Evolutionary conservation across 2,797 vertebrate genomes (phyloP).

Genomic region (Hyperoplus immaculatus): DNA sequence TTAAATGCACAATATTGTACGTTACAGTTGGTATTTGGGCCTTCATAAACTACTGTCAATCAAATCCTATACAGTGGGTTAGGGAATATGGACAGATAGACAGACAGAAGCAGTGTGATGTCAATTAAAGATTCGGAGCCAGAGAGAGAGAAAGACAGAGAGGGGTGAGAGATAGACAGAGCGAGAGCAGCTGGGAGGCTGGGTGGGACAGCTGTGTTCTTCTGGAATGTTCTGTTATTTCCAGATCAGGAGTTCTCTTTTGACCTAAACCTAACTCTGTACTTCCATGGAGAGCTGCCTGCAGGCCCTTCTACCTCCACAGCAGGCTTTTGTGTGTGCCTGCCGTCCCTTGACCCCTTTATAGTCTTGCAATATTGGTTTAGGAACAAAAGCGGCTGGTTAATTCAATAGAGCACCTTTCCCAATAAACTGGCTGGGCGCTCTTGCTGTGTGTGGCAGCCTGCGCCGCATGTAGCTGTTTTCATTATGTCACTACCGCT

Average conservation of each 20-base stretch:
- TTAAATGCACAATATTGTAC: too few relatives aligned
- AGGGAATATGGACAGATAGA: constrained; percentile 21
- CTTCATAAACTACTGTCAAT: constrained; percentile 46
- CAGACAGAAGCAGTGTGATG: constrained; percentile 49
- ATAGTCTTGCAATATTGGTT: constrained; percentile 76
- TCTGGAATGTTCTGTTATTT: constrained; percentile 85
- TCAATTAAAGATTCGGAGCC: constrained; percentile 58
- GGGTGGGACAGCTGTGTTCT: constrained; percentile 71
- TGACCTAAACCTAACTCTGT: constrained; percentile 85
- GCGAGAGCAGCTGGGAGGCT: constrained; percentile 71
- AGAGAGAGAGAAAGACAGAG: constrained; percentile 32
- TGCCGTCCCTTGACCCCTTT: constrained; percentile 72
- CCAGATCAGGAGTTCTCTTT: constrained; percentile 86
- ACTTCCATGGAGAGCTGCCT: constrained; percentile 74
- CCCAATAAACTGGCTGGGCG: constrained; percentile 64
- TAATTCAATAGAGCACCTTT: constrained; percentile 79
- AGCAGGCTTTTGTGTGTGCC: constrained; percentile 73
- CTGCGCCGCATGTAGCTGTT: constrained; percentile 65
- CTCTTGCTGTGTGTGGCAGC: constrained; percentile 68
- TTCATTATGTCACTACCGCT: constrained; percentile 68
- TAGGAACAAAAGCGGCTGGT: constrained; percentile 73
- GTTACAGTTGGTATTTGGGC: too few relatives aligned
- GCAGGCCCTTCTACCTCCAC: constrained; percentile 67
- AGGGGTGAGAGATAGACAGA: constrained; percentile 37
- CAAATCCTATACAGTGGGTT: constrained; percentile 33